phyloP scores from a whole-genome alignment of 2,797 vertebrate species.

The Carcharodon carcharias region DNA sequence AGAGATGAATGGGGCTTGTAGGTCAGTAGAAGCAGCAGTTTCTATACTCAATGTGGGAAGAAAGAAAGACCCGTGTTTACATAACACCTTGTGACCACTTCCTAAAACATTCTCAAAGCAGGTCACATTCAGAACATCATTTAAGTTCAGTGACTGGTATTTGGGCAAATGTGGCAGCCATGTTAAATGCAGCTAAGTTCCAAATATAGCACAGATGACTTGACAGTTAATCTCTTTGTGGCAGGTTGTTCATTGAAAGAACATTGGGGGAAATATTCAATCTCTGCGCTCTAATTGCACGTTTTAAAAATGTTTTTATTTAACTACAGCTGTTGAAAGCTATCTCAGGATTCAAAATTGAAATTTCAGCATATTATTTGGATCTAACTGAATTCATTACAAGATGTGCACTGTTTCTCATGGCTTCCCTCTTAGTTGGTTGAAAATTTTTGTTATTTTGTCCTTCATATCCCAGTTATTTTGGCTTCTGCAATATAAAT shows the following conservation, averaged over 20 bases:
- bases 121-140: background rate
- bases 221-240: background rate
- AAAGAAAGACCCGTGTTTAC: conserved; percentile 8
- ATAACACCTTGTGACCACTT: background rate
- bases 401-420: background rate
- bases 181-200: background rate
- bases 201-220: background rate
- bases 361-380: background rate
- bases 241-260: background rate
- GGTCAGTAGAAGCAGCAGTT: background rate
- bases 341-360: background rate
- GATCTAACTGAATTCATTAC: background rate
- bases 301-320: conserved; percentile 5
- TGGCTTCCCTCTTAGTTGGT: background rate
- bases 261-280: background rate
- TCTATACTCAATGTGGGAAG: background rate
- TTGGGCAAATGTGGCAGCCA: conserved; percentile 1
- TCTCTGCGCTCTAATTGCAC: background rate
- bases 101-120: conserved; percentile 9
- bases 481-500: background rate
- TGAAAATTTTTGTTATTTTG: background rate
- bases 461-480: background rate
- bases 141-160: background rate
- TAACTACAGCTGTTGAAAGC: background rate
- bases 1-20: background rate